phyloP scores from a whole-genome alignment of 2,113 vertebrate species.

The Centrocercus urophasianus region DNA sequence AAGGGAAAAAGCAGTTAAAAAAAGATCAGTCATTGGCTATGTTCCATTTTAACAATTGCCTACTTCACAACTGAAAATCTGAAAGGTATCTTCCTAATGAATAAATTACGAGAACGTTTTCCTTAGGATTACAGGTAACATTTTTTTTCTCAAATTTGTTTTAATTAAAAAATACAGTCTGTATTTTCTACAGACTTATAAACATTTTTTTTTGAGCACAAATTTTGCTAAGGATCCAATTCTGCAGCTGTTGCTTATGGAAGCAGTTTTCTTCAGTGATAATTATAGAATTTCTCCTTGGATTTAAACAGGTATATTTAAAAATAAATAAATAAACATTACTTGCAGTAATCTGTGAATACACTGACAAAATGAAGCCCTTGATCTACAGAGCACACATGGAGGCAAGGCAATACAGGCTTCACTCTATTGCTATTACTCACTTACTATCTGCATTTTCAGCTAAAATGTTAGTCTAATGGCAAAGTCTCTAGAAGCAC shows the following conservation, averaged over 20 bases:
- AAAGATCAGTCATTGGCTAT: not conserved
- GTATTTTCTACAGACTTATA: not conserved
- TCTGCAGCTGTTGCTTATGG: not conserved
- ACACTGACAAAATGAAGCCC: not conserved
- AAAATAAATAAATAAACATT: not conserved
- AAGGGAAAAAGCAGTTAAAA: constrained; percentile 8
- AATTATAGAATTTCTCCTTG: not conserved
- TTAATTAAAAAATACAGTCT: not conserved
- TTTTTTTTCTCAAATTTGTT: not conserved
- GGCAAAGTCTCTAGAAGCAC: not conserved
- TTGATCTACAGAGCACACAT: not conserved
- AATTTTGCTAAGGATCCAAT: not conserved
- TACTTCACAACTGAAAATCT: not conserved
- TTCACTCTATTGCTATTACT: not conserved
- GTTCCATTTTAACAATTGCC: not conserved
- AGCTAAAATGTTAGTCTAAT: not conserved
- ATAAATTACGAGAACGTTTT: not conserved
- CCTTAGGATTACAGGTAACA: not conserved
- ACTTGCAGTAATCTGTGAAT: not conserved
- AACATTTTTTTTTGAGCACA: not conserved
- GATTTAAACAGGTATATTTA: not conserved
- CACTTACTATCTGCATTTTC: not conserved
- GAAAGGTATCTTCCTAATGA: constrained; percentile 1
- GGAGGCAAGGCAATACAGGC: not conserved
- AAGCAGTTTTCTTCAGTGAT: not conserved